These are phyloP conservation scores for Aporophyla nigra DNA, from an alignment of 2,888 invertebrate species.

Conservation along the genomic window DNA sequence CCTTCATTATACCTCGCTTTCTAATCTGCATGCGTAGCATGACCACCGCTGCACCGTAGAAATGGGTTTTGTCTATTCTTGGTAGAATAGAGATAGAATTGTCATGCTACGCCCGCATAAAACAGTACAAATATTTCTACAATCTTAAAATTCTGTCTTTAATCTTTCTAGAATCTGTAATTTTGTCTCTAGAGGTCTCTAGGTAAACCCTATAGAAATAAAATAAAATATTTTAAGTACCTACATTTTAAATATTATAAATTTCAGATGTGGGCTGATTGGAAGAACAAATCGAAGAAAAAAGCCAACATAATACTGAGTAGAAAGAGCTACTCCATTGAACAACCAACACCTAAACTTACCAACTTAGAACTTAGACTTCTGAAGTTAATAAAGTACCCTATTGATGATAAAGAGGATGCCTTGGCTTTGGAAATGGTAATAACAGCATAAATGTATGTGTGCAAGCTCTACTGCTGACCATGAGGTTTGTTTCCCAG, in stretches of 20 bases:
- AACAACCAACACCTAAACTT: constrained; percentile 48
- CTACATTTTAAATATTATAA: background rate
- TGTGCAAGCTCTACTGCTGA: too few relatives aligned
- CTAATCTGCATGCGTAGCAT: background rate
- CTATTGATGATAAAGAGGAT: constrained; percentile 67
- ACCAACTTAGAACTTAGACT: constrained; percentile 70
- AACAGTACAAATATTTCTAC: too few relatives aligned
- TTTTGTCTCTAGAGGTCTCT: too few relatives aligned
- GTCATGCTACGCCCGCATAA: too few relatives aligned
- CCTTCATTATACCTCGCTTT: too few relatives aligned
- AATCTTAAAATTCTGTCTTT: too few relatives aligned
- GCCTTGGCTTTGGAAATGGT: constrained; percentile 67
- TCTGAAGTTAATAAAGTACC: constrained; percentile 72
- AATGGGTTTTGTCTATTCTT: too few relatives aligned
- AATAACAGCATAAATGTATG: too few relatives aligned
- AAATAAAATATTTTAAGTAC: background rate
- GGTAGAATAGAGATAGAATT: too few relatives aligned
- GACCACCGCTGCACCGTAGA: too few relatives aligned
- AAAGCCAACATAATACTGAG: constrained; percentile 74
- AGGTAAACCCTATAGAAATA: background rate
- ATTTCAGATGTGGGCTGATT: constrained; percentile 78
- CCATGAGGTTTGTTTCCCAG: too few relatives aligned
- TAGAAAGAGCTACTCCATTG: constrained; percentile 60
- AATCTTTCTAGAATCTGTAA: too few relatives aligned
- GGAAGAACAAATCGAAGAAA: constrained; percentile 76